phyloP scores from a whole-genome alignment of 1,140 invertebrate species.

The Pristionchus pacificus region DNA sequence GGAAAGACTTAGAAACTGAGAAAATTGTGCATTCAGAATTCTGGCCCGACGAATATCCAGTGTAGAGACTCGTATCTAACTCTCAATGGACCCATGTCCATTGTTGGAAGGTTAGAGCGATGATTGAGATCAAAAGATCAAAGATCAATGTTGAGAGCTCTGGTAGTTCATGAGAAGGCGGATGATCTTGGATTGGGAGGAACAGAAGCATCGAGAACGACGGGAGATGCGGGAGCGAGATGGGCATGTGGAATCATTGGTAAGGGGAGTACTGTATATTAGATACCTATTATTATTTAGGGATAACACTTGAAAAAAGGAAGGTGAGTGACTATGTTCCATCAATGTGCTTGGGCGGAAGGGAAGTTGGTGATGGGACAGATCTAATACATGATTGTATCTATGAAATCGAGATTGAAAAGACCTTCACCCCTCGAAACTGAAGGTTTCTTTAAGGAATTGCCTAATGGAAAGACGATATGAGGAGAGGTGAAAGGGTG shows the following conservation, averaged over 20 bases:
- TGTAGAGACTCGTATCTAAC: slow-evolving; percentile 24
- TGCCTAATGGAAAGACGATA: too few species aligned
- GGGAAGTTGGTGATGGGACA: too few species aligned
- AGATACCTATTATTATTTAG: too few species aligned
- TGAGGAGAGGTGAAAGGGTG: too few species aligned
- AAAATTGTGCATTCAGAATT: slow-evolving; percentile 18
- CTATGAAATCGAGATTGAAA: too few species aligned
- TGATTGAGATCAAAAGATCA: not conserved
- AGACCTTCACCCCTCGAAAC: too few species aligned
- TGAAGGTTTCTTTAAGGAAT: too few species aligned
- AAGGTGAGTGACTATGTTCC: too few species aligned
- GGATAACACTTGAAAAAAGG: too few species aligned
- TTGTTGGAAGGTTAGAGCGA: slow-evolving; percentile 14
- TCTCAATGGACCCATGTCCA: slow-evolving; percentile 27
- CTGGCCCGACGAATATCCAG: slow-evolving; percentile 22
- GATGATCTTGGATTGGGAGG: slow-evolving; percentile 38
- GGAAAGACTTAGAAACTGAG: not conserved
- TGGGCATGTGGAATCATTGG: slow-evolving; percentile 73
- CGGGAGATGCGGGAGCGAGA: slow-evolving; percentile 75
- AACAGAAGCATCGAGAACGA: slow-evolving; percentile 69
- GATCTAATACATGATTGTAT: too few species aligned
- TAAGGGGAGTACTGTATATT: too few species aligned
- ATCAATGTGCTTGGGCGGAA: too few species aligned
- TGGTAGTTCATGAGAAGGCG: slow-evolving; percentile 44
- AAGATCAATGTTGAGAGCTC: slow-evolving; percentile 10